Evolutionary conservation across 2,888 invertebrate genomes (phyloP).

Genomic region (Thysanoteuthis rhombus): DNA sequence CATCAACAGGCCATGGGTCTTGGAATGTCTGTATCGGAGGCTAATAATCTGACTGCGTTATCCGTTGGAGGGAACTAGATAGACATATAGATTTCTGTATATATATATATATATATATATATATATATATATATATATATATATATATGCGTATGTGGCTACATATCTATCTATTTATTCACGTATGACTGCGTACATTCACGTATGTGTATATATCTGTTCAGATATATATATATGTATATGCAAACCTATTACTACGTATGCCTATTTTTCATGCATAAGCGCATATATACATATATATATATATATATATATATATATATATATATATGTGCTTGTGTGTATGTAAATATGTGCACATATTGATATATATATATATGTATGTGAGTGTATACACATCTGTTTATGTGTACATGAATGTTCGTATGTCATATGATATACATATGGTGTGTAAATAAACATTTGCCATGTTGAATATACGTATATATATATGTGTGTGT

Average conservation of each 20-base stretch:
- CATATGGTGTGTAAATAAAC: not conserved
- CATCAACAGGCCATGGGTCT: not conserved
- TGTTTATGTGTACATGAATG: not conserved
- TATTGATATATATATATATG: not conserved
- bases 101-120: no score
- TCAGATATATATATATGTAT: not conserved
- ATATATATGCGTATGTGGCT: not conserved
- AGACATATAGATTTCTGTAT: not conserved
- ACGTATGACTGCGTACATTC: not conserved
- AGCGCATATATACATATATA: not conserved
- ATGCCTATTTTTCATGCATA: not conserved
- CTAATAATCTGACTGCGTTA: not conserved
- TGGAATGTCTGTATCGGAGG: slow-evolving; percentile 25
- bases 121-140: not conserved
- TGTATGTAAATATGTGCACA: not conserved
- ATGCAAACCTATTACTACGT: no score
- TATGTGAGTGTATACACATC: not conserved
- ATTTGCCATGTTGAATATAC: not conserved
- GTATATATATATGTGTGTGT: not conserved
- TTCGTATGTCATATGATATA: not conserved
- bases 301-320: not conserved
- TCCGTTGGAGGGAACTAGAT: slow-evolving; percentile 21
- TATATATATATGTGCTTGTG: not conserved
- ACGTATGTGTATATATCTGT: not conserved
- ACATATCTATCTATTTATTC: not conserved